phyloP scores from a whole-genome alignment of 2,113 vertebrate genomes.

The Hystrix brachyura region DNA sequence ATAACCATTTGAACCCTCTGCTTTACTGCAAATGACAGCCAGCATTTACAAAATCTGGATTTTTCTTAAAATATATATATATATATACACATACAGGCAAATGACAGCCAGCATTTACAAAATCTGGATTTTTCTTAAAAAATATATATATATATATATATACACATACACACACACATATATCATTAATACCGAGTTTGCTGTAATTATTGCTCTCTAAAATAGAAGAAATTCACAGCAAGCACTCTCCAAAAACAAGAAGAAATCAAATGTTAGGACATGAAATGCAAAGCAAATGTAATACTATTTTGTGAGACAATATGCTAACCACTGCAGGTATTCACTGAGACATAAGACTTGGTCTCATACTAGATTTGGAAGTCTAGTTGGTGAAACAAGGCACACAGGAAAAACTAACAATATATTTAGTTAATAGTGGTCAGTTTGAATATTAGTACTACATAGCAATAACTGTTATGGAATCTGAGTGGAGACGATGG shows the following conservation, averaged over 20 bases:
- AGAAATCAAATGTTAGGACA: neutral
- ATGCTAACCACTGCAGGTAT: neutral
- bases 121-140: neutral
- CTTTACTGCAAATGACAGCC: neutral
- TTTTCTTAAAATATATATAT: neutral
- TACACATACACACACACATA: too few species aligned
- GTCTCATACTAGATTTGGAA: neutral
- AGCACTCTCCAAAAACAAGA: neutral
- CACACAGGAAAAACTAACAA: neutral
- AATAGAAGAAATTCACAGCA: neutral
- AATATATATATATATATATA: too few species aligned
- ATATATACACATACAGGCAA: too few species aligned
- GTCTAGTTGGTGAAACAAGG: neutral
- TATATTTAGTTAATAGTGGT: neutral
- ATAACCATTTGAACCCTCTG: neutral
- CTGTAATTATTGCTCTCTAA: neutral
- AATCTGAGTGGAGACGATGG: neutral
- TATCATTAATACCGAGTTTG: neutral
- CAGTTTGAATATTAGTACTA: neutral
- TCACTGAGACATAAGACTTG: neutral
- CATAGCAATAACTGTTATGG: neutral
- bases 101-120: neutral
- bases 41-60: neutral
- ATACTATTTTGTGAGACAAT: neutral
- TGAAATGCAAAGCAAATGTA: constrained; percentile 10